Evolutionary conservation across 1,140 invertebrate species (phyloP), one percentile per base, ranked within the genome.

Genomic region (Limonius californicus): DNA sequence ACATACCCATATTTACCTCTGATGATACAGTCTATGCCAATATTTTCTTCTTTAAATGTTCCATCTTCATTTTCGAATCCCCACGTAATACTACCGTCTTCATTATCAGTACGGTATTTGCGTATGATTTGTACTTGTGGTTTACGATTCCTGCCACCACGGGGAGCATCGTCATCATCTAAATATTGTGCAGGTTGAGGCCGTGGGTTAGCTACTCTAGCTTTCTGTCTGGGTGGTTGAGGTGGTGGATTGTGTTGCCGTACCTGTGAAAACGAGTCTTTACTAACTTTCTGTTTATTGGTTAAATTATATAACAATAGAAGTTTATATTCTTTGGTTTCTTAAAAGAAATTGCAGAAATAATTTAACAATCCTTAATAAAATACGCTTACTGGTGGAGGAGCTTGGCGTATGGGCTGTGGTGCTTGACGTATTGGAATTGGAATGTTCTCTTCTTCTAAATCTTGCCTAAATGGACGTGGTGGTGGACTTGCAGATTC

Each of bases 41-140:
- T 89, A 4, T 85, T 83, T 76, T 92, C 90, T 72, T 92, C 90
- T 71, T 92, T 92, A 73, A 87, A 90, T 0, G 82, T 82, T 11
- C 87, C 87, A 70, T 89, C 88, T 60, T 91, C 89, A 71, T 91
- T 92, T 78, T 91, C 89, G 71, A 88, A 92, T 53, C 90, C 90
- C 90, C 90, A 92, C 0, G 88, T 89, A 59, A 92, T 92, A 63
- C 86, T 90, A 4, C 90, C 90, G 66, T 92, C 90, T 35, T 84
- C 80, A 68, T 91, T 90, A 69, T 91, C 89, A 55, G 90, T 88
- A 45, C 88, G 83, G 77, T 86, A 92, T 79, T 87, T 87, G 32
- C 84, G 79, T 53, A 86, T 78, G 65, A 88, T 88, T 79, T 90
- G 87, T 12, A 86, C 85, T 0, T 88, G 87, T 1, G 89, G 86